A percentile compares a stretch with the other conserved stretches of the same genome.
Conservation (phyloP, 2,113 vertebrate species). For the Macquaria australasica region DNA sequence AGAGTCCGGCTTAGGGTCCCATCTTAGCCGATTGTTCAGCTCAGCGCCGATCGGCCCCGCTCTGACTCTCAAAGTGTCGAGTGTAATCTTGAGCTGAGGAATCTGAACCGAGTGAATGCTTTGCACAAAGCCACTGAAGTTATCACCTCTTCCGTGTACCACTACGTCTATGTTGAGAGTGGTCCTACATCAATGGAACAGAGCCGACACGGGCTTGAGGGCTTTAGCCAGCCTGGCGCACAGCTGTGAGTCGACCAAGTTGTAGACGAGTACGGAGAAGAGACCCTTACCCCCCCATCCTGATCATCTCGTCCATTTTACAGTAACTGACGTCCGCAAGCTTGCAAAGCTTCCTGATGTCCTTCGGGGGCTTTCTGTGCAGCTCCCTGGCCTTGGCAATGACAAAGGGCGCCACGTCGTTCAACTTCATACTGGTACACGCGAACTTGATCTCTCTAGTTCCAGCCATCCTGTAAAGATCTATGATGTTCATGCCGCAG, state of each 20-base stretch:
- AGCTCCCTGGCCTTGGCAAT: background rate
- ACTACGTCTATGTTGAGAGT: slow-evolving; percentile 36
- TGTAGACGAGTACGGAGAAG: slow-evolving; percentile 19
- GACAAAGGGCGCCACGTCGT: background rate
- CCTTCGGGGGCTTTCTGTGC: background rate
- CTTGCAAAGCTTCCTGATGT: background rate
- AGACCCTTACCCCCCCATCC: fast-evolving
- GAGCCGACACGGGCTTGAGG: background rate
- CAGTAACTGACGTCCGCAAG: background rate
- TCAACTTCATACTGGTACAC: slow-evolving; percentile 36
- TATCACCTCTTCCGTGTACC: slow-evolving; percentile 23
- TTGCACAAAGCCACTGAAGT: slow-evolving; percentile 7
- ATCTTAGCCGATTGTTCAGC: background rate
- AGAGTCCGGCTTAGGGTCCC: background rate
- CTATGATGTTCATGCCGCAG: slow-evolving; percentile 19
- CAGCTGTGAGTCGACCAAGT: slow-evolving; percentile 37
- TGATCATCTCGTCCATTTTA: slow-evolving; percentile 26
- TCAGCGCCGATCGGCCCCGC: slow-evolving; percentile 2
- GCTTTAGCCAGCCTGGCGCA: slow-evolving; percentile 9
- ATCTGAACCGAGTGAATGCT: slow-evolving; percentile 36
- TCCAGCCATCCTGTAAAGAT: slow-evolving; percentile 11
- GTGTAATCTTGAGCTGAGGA: slow-evolving; percentile 20
- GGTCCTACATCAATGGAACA: slow-evolving; percentile 27
- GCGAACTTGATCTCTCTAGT: background rate
- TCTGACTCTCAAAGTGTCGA: slow-evolving; percentile 7